phyloP scores from a whole-genome alignment of 2,888 invertebrate species.

The Galeopsomyia nigrocyanea region DNA sequence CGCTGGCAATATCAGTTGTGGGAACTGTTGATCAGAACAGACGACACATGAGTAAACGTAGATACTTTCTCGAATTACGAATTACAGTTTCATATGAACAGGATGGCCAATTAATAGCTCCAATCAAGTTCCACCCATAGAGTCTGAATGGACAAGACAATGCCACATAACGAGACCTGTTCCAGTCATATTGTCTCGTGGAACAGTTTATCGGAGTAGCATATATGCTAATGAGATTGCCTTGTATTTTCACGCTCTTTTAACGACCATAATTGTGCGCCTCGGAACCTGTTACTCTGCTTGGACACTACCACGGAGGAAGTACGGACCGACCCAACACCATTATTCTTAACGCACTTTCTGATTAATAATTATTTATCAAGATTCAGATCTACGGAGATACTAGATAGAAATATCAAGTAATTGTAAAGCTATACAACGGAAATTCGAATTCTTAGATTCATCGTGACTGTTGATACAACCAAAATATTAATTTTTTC shows the following conservation, averaged over 20 bases:
- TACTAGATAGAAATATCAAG: no score
- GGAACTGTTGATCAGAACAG: slow-evolving; percentile 70
- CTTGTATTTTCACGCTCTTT: slow-evolving; percentile 29
- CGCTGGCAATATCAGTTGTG: slow-evolving; percentile 85
- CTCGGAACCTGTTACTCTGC: background rate
- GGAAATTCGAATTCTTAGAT: no score
- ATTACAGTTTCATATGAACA: background rate
- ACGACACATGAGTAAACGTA: background rate
- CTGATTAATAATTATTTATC: no score
- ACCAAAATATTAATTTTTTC: no score
- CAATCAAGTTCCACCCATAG: background rate
- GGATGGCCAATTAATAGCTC: background rate
- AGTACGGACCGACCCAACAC: slow-evolving; percentile 39
- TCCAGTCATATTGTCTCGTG: no score
- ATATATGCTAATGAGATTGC: slow-evolving; percentile 28
- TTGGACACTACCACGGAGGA: slow-evolving; percentile 11
- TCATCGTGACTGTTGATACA: no score
- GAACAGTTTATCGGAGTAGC: background rate
- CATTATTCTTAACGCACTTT: slow-evolving; percentile 18
- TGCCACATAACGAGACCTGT: no score
- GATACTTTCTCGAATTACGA: background rate
- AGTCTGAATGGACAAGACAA: background rate
- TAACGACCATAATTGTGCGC: slow-evolving; percentile 17
- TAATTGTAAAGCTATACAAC: no score
- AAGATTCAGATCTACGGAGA: no score